Percentiles rank a stretch among this genome's conserved stretches.
These are phyloP conservation scores for Drosophila obscura DNA, from an alignment of 1,140 invertebrate species.

Conservation along the genomic window DNA sequence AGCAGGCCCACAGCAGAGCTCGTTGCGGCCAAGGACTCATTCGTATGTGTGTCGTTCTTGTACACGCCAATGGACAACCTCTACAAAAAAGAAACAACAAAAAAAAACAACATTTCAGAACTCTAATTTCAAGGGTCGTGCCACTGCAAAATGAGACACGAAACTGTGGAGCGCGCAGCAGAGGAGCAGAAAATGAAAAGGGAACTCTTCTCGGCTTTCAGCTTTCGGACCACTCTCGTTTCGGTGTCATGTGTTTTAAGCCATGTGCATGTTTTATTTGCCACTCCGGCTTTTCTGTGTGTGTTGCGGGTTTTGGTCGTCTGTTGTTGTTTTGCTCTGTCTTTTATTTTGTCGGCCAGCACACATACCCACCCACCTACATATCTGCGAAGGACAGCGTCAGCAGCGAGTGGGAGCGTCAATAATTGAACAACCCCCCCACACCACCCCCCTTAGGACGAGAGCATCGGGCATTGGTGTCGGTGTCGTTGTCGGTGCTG, in stretches of 20 bases:
- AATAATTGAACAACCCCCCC: constrained; percentile 73
- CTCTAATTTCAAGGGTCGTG: constrained; percentile 80
- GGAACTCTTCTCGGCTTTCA: constrained; percentile 31
- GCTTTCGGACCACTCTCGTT: constrained; percentile 49
- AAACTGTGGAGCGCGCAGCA: neutral
- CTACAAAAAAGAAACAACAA: constrained; percentile 40
- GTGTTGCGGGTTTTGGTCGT: constrained; percentile 5
- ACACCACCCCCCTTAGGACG: neutral
- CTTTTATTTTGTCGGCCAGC: constrained; percentile 52
- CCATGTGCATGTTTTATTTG: constrained; percentile 80
- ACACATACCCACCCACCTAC: constrained; percentile 33
- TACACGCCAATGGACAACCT: constrained; percentile 42
- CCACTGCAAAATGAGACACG: constrained; percentile 36
- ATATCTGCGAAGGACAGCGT: constrained; percentile 62
- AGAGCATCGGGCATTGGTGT: constrained; percentile 34
- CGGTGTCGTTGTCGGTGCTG: neutral
- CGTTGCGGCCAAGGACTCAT: constrained; percentile 81
- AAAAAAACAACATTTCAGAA: constrained; percentile 63
- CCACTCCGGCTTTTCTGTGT: constrained; percentile 42
- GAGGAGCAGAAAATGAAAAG: neutral
- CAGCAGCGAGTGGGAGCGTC: constrained; percentile 60
- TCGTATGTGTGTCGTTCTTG: constrained; percentile 73
- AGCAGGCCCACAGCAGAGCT: constrained; percentile 37
- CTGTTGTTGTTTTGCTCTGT: constrained; percentile 8
- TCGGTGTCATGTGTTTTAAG: constrained; percentile 79